Evolutionary conservation across 2,113 vertebrate genomes (phyloP).

Genomic region (Lethenteron camtschaticum): DNA sequence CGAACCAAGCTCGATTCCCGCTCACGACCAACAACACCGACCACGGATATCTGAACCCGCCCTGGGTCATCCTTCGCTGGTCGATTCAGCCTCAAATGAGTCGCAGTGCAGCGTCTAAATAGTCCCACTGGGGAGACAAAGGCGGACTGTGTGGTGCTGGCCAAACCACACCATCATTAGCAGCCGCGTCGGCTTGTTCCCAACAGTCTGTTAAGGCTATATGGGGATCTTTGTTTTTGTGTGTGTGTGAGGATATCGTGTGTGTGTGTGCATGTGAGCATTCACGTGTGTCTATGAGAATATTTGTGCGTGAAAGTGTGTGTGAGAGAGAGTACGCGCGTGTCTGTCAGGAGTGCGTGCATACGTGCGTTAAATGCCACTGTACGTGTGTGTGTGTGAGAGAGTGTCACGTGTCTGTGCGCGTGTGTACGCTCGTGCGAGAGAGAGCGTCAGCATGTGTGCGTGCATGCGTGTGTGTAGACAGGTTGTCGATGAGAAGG

Average conservation of each 20-base stretch:
- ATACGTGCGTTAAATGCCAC: not conserved
- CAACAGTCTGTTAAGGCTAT: too few relatives aligned
- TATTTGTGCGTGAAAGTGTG: not conserved
- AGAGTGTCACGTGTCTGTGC: too few relatives aligned
- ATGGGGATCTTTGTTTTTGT: not conserved
- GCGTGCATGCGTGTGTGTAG: not conserved
- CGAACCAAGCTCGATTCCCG: too few relatives aligned
- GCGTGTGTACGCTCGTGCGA: not conserved
- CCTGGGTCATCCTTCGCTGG: too few relatives aligned
- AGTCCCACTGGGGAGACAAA: too few relatives aligned
- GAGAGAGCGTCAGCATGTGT: not conserved
- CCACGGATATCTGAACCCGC: too few relatives aligned
- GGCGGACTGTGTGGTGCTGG: too few relatives aligned
- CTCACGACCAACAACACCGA: too few relatives aligned
- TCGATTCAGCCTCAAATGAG: too few relatives aligned
- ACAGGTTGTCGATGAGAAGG: not conserved
- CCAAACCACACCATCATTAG: too few relatives aligned
- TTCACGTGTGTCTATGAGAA: not conserved
- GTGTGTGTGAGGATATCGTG: not conserved
- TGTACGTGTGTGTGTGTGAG: constrained; percentile 1
- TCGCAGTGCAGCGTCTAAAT: too few relatives aligned
- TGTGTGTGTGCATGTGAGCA: not conserved
- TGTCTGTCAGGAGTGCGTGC: not conserved
- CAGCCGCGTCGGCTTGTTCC: too few relatives aligned
- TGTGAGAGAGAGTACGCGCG: not conserved